Conservation (phyloP, 2,888 invertebrate species). For the Patella pellucida region DNA sequence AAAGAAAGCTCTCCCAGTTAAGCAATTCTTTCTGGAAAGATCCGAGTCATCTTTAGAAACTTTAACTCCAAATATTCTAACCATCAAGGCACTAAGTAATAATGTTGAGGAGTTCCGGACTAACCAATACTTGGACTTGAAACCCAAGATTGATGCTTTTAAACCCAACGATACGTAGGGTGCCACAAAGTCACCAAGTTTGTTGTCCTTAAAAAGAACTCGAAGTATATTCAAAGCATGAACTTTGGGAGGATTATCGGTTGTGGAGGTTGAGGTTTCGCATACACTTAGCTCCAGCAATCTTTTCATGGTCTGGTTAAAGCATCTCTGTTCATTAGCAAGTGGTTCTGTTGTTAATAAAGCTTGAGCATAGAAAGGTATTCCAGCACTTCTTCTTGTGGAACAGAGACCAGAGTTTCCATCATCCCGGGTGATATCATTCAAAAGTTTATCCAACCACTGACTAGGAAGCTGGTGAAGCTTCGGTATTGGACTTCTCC, state of each 20-base stretch:
- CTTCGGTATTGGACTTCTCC: constrained; percentile 70
- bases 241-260: constrained; percentile 63
- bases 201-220: constrained; percentile 83
- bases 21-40: constrained; percentile 69
- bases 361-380: constrained; percentile 92
- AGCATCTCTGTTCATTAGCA: constrained; percentile 74
- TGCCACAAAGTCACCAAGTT: constrained; percentile 81
- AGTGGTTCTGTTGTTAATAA: constrained; percentile 82
- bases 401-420: constrained; percentile 76
- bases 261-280: not conserved
- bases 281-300: constrained; percentile 73
- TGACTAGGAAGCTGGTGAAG: constrained; percentile 60
- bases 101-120: constrained; percentile 88
- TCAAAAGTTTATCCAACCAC: constrained; percentile 70
- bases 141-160: constrained; percentile 81
- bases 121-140: constrained; percentile 83
- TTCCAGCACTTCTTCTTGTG: constrained; percentile 92
- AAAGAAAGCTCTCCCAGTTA: constrained; percentile 82
- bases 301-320: constrained; percentile 76
- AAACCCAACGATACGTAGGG: constrained; percentile 81
- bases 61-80: constrained; percentile 88
- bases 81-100: constrained; percentile 85
- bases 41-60: constrained; percentile 72
- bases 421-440: constrained; percentile 61
- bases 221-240: constrained; percentile 91